Base-by-base conservation (phyloP, 2,797 vertebrate species). In the Melanogrammus aeglefinus region DNA sequence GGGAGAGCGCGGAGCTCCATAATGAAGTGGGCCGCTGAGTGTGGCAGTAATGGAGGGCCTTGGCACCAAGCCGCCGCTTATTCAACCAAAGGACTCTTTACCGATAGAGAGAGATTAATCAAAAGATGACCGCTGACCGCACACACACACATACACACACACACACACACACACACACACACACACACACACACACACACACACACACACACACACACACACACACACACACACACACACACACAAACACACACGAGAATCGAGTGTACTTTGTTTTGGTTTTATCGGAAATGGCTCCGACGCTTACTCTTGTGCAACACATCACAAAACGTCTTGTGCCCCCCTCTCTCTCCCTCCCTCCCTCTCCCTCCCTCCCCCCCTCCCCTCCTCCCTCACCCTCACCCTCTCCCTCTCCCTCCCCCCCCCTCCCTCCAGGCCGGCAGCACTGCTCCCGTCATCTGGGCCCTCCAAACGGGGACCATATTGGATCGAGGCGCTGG, bases 401-500 rank as follows among this genome's bases (percentile, higher is more conserved):
- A 84, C 63, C 33, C 85, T 87, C 88, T 91, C 84, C 80, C 21
- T 21, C 71, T 9, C 72, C 18, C 18, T 1, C 86, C 76, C 84
- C 75, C 81, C 80, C 87, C 84, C 63, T 47, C 85, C 87, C 89
- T 91, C 85, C 81, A 85, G 83, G 91, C 90, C 87, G 88, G 90
- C 31, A 31, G 31, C 31, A 31, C 31, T 31, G 91, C 86, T 94
- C 88, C 85, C 91, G 92, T 93, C 93, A 92, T 91, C 94, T 87
- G 90, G 91, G 83, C 86, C 91, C 91, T 90, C 86, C 88, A 94
- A 95, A 95, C 92, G 90, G 85, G 75, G 93, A 94, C 92, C 94
- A 95, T 94, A 94, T 95, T 94, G 80, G 93, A 90, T 89, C 87
- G 91, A 88, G 91, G 91, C 77, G 79, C 92, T 94, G 93, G 94